Conservation (phyloP, 2,888 invertebrate genomes). For the Eupithecia vulgata region DNA sequence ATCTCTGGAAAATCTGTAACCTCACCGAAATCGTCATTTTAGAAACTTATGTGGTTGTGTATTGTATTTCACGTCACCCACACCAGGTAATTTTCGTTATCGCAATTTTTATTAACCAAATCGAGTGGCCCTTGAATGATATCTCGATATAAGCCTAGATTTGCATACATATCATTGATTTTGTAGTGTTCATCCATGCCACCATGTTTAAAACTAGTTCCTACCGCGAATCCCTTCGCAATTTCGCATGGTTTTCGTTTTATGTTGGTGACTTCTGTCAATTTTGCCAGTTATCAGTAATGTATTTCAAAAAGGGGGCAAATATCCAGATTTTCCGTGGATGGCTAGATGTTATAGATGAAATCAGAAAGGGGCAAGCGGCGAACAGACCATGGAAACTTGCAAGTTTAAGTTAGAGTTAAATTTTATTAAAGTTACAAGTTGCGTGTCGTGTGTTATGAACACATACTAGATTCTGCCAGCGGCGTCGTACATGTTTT, state of each 20-base stretch:
- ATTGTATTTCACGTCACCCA: background rate
- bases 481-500: too few relatives aligned
- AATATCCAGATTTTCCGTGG: too few relatives aligned
- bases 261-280: background rate
- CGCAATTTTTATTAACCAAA: constrained; percentile 51
- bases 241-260: background rate
- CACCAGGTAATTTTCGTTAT: constrained; percentile 28
- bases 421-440: too few relatives aligned
- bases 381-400: too few relatives aligned
- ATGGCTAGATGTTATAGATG: too few relatives aligned
- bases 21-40: too few relatives aligned
- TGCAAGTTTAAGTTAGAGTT: too few relatives aligned
- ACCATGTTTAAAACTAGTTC: background rate
- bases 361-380: too few relatives aligned
- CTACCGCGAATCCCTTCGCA: background rate
- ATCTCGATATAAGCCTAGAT: constrained; percentile 56
- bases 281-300: background rate
- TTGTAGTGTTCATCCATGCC: constrained; percentile 29
- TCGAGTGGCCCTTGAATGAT: constrained; percentile 58
- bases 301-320: too few relatives aligned
- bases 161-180: constrained; percentile 53
- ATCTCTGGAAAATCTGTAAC: too few relatives aligned
- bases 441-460: too few relatives aligned
- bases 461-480: too few relatives aligned
- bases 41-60: background rate